Conservation (phyloP, 2,797 vertebrate species). For the Rachycentron canadum region DNA sequence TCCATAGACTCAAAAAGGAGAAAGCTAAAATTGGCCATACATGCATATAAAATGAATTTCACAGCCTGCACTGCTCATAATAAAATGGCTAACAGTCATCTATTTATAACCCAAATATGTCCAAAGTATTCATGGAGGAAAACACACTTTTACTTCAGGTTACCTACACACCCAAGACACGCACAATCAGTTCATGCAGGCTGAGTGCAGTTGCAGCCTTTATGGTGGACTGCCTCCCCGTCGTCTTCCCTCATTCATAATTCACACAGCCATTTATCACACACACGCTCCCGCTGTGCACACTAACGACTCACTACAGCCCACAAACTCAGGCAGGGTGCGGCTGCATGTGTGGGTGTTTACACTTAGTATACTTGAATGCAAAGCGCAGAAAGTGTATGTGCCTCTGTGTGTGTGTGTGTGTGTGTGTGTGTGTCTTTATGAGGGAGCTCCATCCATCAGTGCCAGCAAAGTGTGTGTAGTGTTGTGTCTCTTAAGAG, state of each 20-base stretch:
- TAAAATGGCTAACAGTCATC: constrained; percentile 20
- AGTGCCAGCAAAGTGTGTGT: constrained; percentile 50
- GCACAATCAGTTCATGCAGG: constrained; percentile 19
- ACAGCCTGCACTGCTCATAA: constrained; percentile 19
- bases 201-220: constrained; percentile 42
- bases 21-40: constrained; percentile 2
- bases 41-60: constrained; percentile 16
- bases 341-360: constrained; percentile 44
- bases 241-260: constrained; percentile 81
- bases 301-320: constrained; percentile 58
- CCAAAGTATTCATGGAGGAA: constrained; percentile 18
- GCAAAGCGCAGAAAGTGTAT: constrained; percentile 38
- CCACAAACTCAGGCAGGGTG: constrained; percentile 42
- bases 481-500: constrained; percentile 28
- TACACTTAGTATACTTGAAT: constrained; percentile 30
- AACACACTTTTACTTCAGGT: constrained; percentile 17
- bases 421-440: constrained; percentile 31
- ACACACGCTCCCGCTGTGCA: constrained; percentile 52
- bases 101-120: constrained; percentile 22
- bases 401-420: constrained; percentile 9
- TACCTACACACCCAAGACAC: constrained; percentile 12
- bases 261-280: constrained; percentile 79
- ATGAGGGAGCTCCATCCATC: constrained; percentile 63
- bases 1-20: constrained; percentile 10
- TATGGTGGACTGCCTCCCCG: constrained; percentile 50